Percentiles rank a stretch among this genome's conserved stretches.
Evolutionary conservation across 1,140 invertebrate species (phyloP).

Genomic region (Oncopodura yosiiana): DNA sequence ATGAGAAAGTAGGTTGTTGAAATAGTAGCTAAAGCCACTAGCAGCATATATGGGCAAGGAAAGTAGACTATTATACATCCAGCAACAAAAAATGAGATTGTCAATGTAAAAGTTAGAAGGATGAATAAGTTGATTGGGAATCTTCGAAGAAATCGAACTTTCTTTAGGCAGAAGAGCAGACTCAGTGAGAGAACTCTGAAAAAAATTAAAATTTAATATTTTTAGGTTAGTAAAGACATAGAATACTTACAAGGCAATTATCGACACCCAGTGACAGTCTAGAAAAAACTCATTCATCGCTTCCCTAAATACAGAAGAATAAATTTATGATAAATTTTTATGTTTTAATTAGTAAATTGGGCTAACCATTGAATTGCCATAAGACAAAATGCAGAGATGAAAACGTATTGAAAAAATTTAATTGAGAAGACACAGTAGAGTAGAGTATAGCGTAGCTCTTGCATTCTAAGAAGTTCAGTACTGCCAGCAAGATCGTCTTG

Average conservation of each 20-base stretch:
- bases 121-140: slow-evolving; percentile 17
- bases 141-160: slow-evolving; percentile 6
- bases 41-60: slow-evolving; percentile 13
- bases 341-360: not conserved
- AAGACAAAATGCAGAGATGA: slow-evolving; percentile 5
- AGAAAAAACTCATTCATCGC: slow-evolving; percentile 1
- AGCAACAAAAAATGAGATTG: slow-evolving; percentile 9
- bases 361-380: slow-evolving; percentile 13
- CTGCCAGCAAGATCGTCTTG: slow-evolving; percentile 17
- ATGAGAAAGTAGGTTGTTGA: slow-evolving; percentile 17
- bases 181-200: not conserved
- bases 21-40: slow-evolving; percentile 7
- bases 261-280: not conserved
- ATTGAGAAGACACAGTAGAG: slow-evolving; percentile 15
- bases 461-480: slow-evolving; percentile 11
- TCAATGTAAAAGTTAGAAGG: slow-evolving; percentile 2
- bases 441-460: slow-evolving; percentile 12
- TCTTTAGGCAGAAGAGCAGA: slow-evolving; percentile 14
- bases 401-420: slow-evolving; percentile 13
- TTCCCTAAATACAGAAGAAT: slow-evolving; percentile 3
- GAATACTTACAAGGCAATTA: slow-evolving; percentile 5
- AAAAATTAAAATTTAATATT: not conserved
- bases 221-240: not conserved
- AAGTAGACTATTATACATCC: slow-evolving; percentile 3
- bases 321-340: not conserved